Percentiles rank a stretch among this genome's conserved stretches.
phyloP scores from a whole-genome alignment of 1,140 invertebrate genomes.

The Aphis gossypii region DNA sequence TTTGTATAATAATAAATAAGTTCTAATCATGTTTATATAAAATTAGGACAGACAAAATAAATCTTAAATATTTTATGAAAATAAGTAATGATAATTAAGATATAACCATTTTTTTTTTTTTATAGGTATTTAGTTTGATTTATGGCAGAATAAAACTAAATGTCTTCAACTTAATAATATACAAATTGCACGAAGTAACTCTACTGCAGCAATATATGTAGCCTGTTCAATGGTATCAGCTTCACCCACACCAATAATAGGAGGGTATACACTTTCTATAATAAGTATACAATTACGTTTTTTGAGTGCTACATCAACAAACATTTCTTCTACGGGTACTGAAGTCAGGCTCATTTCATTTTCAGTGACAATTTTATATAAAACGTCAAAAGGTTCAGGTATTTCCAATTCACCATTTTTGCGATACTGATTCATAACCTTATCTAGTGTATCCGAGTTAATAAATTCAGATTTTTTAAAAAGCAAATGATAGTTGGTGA shows the following conservation, averaged over 20 bases:
- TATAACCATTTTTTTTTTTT: no score
- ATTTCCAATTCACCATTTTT: not conserved
- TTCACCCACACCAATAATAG: not conserved
- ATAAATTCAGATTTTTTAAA: not conserved
- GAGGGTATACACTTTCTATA: constrained; percentile 12
- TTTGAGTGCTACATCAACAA: no score
- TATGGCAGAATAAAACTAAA: not conserved
- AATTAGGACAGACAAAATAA: no score
- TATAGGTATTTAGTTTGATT: no score
- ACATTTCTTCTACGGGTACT: no score
- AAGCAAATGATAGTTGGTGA: constrained; percentile 20
- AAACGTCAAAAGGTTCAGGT: not conserved
- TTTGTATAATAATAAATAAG: no score
- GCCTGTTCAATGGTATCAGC: not conserved
- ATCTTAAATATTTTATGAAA: no score
- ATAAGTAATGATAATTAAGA: no score
- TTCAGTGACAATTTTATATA: not conserved
- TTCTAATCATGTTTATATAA: no score
- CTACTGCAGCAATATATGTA: not conserved
- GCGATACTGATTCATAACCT: not conserved
- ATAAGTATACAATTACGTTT: no score
- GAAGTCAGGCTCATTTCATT: not conserved
- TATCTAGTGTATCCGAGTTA: not conserved
- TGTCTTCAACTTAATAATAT: not conserved
- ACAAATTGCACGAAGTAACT: not conserved